Evolutionary conservation across 2,797 vertebrate species (phyloP).

Genomic region (Premnoplex brunnescens): DNA sequence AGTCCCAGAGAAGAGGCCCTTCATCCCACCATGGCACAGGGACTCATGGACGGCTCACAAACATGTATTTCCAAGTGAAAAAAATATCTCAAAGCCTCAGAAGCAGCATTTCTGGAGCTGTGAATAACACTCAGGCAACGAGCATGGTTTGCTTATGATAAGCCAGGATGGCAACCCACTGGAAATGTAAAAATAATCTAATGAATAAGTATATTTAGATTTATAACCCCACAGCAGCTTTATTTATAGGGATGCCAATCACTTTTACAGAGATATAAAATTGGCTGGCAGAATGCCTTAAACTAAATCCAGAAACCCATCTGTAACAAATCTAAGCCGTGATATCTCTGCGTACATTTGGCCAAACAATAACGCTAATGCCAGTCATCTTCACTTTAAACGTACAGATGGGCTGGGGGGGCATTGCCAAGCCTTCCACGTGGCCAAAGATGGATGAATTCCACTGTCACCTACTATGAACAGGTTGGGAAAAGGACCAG

Average conservation of each 20-base stretch:
- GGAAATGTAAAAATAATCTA: slow-evolving; percentile 54
- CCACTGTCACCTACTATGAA: neutral
- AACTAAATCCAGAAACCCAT: slow-evolving; percentile 58
- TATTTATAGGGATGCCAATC: slow-evolving; percentile 67
- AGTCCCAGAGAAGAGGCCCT: neutral
- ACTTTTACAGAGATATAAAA: slow-evolving; percentile 60
- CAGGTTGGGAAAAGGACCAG: neutral
- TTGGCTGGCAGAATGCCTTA: slow-evolving; percentile 44
- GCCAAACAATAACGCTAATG: slow-evolving; percentile 11
- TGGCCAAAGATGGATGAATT: neutral
- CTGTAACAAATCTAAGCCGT: slow-evolving; percentile 55
- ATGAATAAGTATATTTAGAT: slow-evolving; percentile 65
- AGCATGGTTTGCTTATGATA: neutral
- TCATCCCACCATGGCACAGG: neutral
- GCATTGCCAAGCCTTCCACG: neutral
- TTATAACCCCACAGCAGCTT: slow-evolving; percentile 51
- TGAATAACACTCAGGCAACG: neutral
- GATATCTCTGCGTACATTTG: slow-evolving; percentile 15
- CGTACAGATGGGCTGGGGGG: neutral
- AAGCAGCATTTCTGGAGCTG: neutral
- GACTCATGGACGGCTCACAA: neutral
- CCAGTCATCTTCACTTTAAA: slow-evolving; percentile 11
- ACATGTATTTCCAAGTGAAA: neutral
- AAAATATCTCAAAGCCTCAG: neutral
- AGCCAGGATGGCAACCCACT: slow-evolving; percentile 7